phyloP scores from a whole-genome alignment of 2,797 vertebrate genomes.

The Myotis pilosus region DNA sequence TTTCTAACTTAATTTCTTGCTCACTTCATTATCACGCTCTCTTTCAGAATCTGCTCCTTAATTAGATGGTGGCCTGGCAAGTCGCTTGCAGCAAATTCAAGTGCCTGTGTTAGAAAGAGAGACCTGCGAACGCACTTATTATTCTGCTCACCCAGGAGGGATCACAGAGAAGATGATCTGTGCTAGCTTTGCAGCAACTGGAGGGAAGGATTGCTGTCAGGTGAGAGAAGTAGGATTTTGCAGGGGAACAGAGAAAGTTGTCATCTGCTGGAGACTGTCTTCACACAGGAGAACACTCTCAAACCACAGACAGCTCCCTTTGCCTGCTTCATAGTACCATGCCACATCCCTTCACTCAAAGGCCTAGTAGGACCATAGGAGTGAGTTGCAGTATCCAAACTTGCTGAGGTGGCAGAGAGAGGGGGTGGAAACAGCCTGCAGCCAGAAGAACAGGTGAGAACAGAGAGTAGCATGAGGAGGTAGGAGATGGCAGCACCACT shows the following conservation, averaged over 20 bases:
- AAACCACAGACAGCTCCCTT: neutral
- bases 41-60: neutral
- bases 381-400: too few relatives aligned
- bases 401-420: neutral
- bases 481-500: neutral
- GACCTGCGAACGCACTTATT: neutral
- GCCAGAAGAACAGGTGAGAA: too few relatives aligned
- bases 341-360: neutral
- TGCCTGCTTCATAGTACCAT: neutral
- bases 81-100: neutral
- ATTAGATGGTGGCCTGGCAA: neutral
- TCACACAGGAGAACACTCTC: neutral
- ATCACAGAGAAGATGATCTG: slow-evolving; percentile 8
- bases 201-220: neutral
- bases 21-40: neutral
- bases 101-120: neutral
- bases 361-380: too few relatives aligned
- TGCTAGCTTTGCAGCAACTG: neutral
- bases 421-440: neutral
- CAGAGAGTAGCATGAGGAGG: neutral
- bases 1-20: neutral
- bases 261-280: neutral
- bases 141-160: neutral
- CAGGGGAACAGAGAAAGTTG: neutral
- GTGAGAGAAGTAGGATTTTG: neutral